Evolutionary conservation across 2,797 vertebrate genomes (phyloP), one percentile per base, ranked within the genome.

Genomic region (Psittacula derbiana): DNA sequence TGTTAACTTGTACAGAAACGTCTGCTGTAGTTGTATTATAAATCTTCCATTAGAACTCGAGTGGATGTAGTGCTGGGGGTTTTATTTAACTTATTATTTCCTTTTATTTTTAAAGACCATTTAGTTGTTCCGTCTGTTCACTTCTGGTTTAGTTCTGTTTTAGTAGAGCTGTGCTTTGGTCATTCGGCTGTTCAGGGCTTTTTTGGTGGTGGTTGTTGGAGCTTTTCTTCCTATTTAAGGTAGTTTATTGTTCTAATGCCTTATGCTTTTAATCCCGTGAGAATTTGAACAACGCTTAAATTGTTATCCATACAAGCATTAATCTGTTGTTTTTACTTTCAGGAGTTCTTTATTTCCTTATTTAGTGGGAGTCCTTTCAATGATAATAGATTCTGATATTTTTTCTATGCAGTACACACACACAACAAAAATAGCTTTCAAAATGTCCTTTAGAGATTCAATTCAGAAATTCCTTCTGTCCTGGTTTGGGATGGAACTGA

Each of bases 111-210:
- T 85, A 87, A 88, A 79, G 50, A 57, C 19, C 36, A 40, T 91
- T 91, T 88, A 91, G 76, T 92, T 58, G 86, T 84, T 95, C 87
- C 36, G 17, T 94, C 85, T 95, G 70, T 75, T 96, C 33, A 8
- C 21, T 90, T 86, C 82, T 87, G 47, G 36, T 75, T 85, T 70
- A 75, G 30, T 67, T 93, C 47, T 62, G 40, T 40, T 88, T 72
- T 49, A 53, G 69, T 18, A 67, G 40, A 89, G 57, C 23, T 67
- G 31, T 86, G 9, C 74, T 93, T 90, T 93, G 62, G 47, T 91
- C 61, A 30, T 71, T 88, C 69, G 84, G 33, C 73, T 83, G 60
- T 47, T 90, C 8, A 9, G 30, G 57, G 33, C 57, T 58, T 50
- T 80, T 65, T 8, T 14, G 25, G 16, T 28, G 16, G 10, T 8